Conservation (phyloP, 2,888 invertebrate species). For the Alloscopus bannaensis region DNA sequence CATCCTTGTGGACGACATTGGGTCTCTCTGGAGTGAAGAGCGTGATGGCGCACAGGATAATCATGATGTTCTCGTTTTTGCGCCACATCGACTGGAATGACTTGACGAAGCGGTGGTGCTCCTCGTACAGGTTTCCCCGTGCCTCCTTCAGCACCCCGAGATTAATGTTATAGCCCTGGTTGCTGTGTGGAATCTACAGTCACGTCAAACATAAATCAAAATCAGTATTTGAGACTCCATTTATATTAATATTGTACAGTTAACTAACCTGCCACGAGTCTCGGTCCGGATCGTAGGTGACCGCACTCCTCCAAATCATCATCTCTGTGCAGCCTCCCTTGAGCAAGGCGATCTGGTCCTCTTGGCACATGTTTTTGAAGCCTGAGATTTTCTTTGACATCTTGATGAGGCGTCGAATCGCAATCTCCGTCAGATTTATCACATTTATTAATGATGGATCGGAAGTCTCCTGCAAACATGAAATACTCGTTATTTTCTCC, state of each 20-base stretch:
- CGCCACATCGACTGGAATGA: conserved; percentile 91
- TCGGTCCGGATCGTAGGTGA: conserved; percentile 91
- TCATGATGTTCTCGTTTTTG: conserved; percentile 90
- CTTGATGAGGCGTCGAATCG: conserved; percentile 85
- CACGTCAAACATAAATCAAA: conserved; percentile 80
- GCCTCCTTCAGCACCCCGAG: conserved; percentile 94
- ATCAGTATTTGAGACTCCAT: too few species aligned
- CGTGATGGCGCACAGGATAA: conserved; percentile 92
- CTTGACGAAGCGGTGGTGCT: conserved; percentile 89
- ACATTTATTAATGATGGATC: conserved; percentile 83
- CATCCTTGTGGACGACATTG: conserved; percentile 88
- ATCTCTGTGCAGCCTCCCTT: conserved; percentile 98
- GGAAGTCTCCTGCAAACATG: conserved; percentile 61
- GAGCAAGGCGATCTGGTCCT: conserved; percentile 91
- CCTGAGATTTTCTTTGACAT: conserved; percentile 81
- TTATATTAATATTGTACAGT: too few species aligned
- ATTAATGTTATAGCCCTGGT: conserved; percentile 85
- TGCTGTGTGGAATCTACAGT: conserved; percentile 79
- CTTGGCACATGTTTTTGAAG: conserved; percentile 95
- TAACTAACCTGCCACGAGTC: conserved; percentile 84
- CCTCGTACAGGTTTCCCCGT: conserved; percentile 91
- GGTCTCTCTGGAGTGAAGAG: conserved; percentile 91
- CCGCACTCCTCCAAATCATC: conserved; percentile 94
- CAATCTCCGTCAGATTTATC: conserved; percentile 93
- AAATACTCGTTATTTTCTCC: too few species aligned